Evolutionary conservation across 2,888 invertebrate genomes (phyloP).

Genomic region (Bombyx huttoni): DNA sequence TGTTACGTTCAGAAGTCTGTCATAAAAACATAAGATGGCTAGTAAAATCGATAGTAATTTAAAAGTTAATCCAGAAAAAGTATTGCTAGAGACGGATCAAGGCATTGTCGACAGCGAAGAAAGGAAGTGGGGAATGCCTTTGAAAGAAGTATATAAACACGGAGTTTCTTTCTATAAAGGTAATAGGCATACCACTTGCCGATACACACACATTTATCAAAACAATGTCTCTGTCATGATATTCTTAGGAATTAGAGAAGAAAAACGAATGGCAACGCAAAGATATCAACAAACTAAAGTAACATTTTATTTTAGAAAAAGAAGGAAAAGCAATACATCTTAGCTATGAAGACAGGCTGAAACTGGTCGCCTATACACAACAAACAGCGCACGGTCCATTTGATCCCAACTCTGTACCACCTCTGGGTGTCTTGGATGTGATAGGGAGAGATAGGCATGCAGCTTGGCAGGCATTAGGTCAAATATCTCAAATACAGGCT

Average conservation of each 20-base stretch:
- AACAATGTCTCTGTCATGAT: no score
- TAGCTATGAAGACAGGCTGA: slow-evolving; percentile 93
- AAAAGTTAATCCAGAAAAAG: slow-evolving; percentile 51
- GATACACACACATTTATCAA: no score
- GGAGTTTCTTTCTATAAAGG: slow-evolving; percentile 95
- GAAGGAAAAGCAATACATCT: slow-evolving; percentile 97
- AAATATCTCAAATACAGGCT: slow-evolving; percentile 87
- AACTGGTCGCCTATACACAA: slow-evolving; percentile 92
- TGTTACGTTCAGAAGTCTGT: no score
- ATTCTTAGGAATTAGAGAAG: no score
- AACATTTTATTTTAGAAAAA: slow-evolving; percentile 77
- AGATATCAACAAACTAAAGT: no score
- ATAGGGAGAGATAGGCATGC: slow-evolving; percentile 93
- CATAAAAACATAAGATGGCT: slow-evolving; percentile 25
- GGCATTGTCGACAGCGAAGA: slow-evolving; percentile 62
- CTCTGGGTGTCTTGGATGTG: slow-evolving; percentile 93
- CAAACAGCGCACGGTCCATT: slow-evolving; percentile 91
- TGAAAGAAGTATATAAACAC: slow-evolving; percentile 89
- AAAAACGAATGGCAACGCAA: no score
- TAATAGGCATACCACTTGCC: slow-evolving; percentile 35
- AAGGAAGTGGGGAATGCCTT: slow-evolving; percentile 78
- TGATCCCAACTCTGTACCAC: slow-evolving; percentile 79
- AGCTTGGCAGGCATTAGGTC: slow-evolving; percentile 94
- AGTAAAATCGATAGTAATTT: slow-evolving; percentile 32
- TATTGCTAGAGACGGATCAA: slow-evolving; percentile 60